These are phyloP conservation scores for Seriola aureovittata DNA, from an alignment of 2,113 vertebrate genomes.

Conservation along the genomic window DNA sequence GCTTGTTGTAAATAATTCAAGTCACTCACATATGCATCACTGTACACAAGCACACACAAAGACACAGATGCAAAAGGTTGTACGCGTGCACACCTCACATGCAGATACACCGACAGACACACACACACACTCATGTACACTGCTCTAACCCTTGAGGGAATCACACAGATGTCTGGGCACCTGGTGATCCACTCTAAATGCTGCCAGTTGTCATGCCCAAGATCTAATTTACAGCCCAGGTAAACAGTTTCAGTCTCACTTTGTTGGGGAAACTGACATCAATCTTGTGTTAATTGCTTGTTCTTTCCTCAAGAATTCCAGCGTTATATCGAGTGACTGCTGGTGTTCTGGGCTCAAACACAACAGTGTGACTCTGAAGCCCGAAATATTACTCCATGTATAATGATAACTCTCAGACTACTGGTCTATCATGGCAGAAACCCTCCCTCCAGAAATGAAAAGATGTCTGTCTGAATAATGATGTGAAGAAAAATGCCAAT, in stretches of 20 bases:
- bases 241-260: conserved; percentile 73
- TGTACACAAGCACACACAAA: conserved; percentile 10
- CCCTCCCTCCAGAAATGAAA: no score
- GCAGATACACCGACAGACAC: conserved; percentile 29
- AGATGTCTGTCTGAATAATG: no score
- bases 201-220: conserved; percentile 69
- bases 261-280: conserved; percentile 62
- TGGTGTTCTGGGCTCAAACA: conserved; percentile 15
- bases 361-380: neutral
- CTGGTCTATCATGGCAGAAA: no score
- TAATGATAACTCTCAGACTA: neutral
- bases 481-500: no score
- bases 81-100: neutral
- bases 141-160: conserved; percentile 58
- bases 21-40: conserved; percentile 22
- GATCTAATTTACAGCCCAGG: conserved; percentile 74
- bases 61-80: neutral
- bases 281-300: conserved; percentile 66
- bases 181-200: conserved; percentile 74
- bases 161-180: conserved; percentile 77
- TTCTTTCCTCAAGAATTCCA: conserved; percentile 28
- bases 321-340: conserved; percentile 15
- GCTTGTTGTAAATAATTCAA: conserved; percentile 59
- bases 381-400: conserved; percentile 9
- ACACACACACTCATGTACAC: conserved; percentile 1